These are phyloP conservation scores for Ormyrus labotus DNA, from an alignment of 2,888 invertebrate genomes.

Conservation along the genomic window DNA sequence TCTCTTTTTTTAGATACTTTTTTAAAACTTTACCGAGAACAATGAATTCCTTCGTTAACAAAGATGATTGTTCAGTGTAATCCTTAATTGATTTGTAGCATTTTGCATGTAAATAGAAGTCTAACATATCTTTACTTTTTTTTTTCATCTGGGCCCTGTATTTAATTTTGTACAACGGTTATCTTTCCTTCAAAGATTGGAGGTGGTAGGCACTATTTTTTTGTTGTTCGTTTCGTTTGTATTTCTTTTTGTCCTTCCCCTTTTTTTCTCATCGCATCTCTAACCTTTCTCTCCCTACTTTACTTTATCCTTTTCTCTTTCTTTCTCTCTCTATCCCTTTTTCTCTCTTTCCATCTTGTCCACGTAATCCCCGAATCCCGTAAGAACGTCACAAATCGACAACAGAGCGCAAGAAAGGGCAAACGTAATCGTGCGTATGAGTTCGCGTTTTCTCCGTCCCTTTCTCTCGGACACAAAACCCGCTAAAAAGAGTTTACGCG, in stretches of 20 bases:
- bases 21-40: conserved; percentile 49
- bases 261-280: conserved; percentile 41
- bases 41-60: conserved; percentile 53
- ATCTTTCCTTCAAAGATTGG: conserved; percentile 64
- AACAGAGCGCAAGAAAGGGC: conserved; percentile 46
- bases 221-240: conserved; percentile 62
- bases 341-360: not conserved
- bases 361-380: conserved; percentile 30
- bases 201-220: conserved; percentile 71
- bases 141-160: conserved; percentile 71
- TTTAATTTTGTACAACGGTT: conserved; percentile 73
- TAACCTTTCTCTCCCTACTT: conserved; percentile 33
- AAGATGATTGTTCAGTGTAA: conserved; percentile 63
- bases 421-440: conserved; percentile 48
- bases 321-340: conserved; percentile 1
- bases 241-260: conserved; percentile 36
- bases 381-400: conserved; percentile 46
- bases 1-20: conserved; percentile 22
- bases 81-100: conserved; percentile 58
- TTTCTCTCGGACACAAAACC: not conserved
- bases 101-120: conserved; percentile 64
- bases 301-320: conserved; percentile 20
- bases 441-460: conserved; percentile 19
- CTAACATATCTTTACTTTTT: conserved; percentile 61
- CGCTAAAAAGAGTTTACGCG: conserved; percentile 33